Conservation (phyloP, 92 coral and sea anemone species). For the Hydrozoanthus gracilis region DNA sequence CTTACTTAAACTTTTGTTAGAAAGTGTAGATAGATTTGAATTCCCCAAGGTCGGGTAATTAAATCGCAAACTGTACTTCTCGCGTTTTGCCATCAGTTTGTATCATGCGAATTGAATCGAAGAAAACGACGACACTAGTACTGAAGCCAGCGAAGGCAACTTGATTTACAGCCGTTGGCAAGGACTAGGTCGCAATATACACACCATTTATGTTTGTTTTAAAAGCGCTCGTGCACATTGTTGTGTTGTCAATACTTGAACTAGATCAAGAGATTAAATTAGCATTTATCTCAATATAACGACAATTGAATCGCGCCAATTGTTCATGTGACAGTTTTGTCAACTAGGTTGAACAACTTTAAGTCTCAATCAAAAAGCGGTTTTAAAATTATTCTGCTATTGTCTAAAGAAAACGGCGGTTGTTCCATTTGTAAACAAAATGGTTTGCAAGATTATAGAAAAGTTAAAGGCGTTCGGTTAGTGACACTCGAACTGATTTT, state of each 20-base stretch:
- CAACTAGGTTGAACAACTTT: conserved; percentile 1
- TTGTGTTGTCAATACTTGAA: not conserved
- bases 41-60: not conserved
- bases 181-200: not conserved
- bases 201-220: not conserved
- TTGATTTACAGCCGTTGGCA: too few species aligned
- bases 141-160: too few species aligned
- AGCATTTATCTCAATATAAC: conserved; percentile 14
- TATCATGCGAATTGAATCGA: not conserved
- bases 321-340: conserved; percentile 9
- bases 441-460: not conserved
- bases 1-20: not conserved
- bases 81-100: conserved; percentile 11
- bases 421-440: conserved; percentile 16
- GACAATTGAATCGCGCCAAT: not conserved
- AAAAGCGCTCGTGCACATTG: not conserved
- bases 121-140: not conserved
- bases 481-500: too few species aligned
- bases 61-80: not conserved
- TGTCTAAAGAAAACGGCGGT: too few species aligned
- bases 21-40: not conserved
- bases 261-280: conserved; percentile 25
- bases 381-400: too few species aligned
- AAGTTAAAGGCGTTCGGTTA: too few species aligned
- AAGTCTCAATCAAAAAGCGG: not conserved